Percentiles rank a stretch among this genome's conserved stretches.
phyloP scores from a whole-genome alignment of 2,113 vertebrate genomes.

The Rhea pennata region DNA sequence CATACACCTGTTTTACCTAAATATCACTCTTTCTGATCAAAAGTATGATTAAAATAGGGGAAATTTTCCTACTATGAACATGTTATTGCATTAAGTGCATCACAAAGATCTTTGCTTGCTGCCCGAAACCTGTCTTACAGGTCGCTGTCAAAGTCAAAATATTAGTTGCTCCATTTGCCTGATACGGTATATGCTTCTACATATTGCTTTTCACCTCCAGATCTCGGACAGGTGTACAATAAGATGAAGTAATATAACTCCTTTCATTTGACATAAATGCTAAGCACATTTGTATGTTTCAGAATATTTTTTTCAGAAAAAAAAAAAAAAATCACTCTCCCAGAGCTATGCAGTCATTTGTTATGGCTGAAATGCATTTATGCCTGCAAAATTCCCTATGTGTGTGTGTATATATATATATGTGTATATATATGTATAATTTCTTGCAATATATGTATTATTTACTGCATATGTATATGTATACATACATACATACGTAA shows the following conservation, averaged over 20 bases:
- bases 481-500: too few species aligned
- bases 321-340: neutral
- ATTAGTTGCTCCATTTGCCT: neutral
- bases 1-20: neutral
- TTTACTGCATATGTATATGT: too few species aligned
- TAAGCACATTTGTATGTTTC: neutral
- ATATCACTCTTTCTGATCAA: neutral
- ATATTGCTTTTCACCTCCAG: conserved; percentile 14
- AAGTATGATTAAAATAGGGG: neutral
- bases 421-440: neutral
- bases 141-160: conserved; percentile 31
- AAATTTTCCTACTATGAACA: neutral
- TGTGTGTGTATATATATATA: too few species aligned
- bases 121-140: neutral
- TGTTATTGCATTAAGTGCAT: neutral
- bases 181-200: neutral
- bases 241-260: neutral
- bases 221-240: neutral
- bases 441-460: too few species aligned
- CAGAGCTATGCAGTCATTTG: neutral
- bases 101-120: neutral
- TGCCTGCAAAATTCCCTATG: neutral
- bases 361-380: neutral
- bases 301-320: neutral
- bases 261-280: neutral